Percentiles rank a stretch among this genome's conserved stretches.
Evolutionary conservation across 2,797 vertebrate species (phyloP).

Genomic region (Spondyliosoma cantharus): DNA sequence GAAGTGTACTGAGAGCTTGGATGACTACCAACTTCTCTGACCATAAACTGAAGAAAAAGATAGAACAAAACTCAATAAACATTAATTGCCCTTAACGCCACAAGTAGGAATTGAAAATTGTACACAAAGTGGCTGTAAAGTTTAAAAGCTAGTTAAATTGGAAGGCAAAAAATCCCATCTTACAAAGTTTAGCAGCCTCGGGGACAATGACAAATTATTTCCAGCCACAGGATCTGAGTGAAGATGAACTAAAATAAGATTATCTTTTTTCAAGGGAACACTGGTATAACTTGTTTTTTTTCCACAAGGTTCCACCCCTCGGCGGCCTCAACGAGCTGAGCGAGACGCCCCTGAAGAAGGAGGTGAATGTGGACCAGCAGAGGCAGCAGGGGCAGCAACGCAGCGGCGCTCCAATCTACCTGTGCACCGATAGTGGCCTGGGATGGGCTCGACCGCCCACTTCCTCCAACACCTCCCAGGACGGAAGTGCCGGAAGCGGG

Average conservation of each 20-base stretch:
- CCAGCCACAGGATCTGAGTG: not conserved
- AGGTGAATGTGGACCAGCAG: conserved; percentile 88
- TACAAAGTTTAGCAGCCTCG: not conserved
- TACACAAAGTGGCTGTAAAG: not conserved
- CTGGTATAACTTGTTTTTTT: not conserved
- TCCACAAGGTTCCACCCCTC: conserved; percentile 86
- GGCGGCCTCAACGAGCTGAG: conserved; percentile 89
- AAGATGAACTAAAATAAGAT: not conserved
- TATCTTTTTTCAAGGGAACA: not conserved
- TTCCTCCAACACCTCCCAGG: conserved; percentile 81
- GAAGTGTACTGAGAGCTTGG: not conserved
- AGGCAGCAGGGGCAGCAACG: conserved; percentile 82
- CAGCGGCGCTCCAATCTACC: conserved; percentile 88
- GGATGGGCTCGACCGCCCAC: conserved; percentile 90
- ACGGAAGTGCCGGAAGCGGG: conserved; percentile 78
- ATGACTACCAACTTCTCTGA: not conserved
- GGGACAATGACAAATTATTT: not conserved
- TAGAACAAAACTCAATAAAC: not conserved
- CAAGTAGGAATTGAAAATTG: not conserved
- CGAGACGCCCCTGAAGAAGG: conserved; percentile 89
- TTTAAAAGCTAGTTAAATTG: not conserved
- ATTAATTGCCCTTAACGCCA: not conserved
- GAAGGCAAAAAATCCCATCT: conserved; percentile 1
- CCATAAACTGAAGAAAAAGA: not conserved
- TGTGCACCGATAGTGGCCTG: conserved; percentile 94